Evolutionary conservation across 2,113 vertebrate genomes (phyloP).

Genomic region (Sapayoa aenigma): DNA sequence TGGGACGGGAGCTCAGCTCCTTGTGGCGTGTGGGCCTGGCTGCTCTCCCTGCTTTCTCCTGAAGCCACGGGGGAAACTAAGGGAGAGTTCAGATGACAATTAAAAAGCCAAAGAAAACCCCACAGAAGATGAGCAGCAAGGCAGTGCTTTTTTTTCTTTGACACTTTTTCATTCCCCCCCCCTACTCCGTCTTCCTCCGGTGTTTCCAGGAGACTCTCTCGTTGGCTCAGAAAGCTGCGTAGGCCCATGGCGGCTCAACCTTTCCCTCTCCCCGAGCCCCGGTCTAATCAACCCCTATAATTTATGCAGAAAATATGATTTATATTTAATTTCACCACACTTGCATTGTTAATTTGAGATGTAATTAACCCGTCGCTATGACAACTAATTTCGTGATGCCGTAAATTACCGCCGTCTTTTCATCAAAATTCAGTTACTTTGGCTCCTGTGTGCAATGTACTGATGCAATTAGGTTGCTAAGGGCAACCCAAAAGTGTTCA

Average conservation of each 20-base stretch:
- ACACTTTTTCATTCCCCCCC: conserved; percentile 38
- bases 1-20: not conserved
- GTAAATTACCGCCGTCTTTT: conserved; percentile 99
- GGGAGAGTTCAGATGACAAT: conserved; percentile 4
- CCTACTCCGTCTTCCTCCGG: conserved; percentile 36
- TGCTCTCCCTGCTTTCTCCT: not conserved
- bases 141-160: not conserved
- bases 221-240: conserved; percentile 83
- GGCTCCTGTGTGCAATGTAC: conserved; percentile 99
- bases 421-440: conserved; percentile 99
- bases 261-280: conserved; percentile 97
- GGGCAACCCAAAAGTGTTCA: conserved; percentile 99
- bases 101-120: conserved; percentile 15
- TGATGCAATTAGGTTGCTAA: conserved; percentile 99
- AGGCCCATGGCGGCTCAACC: conserved; percentile 99
- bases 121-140: conserved; percentile 50
- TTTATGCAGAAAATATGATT: conserved; percentile 99
- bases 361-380: conserved; percentile 99
- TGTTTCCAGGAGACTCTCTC: conserved; percentile 75
- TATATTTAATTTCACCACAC: conserved; percentile 99
- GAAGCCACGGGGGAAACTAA: not conserved
- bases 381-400: conserved; percentile 99
- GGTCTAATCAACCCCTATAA: conserved; percentile 99
- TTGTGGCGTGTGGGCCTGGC: not conserved
- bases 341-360: conserved; percentile 99